A percentile compares a stretch with the other conserved stretches of the same genome.
Evolutionary conservation across 2,113 vertebrate genomes (phyloP).

Genomic region (Gadus chalcogrammus): DNA sequence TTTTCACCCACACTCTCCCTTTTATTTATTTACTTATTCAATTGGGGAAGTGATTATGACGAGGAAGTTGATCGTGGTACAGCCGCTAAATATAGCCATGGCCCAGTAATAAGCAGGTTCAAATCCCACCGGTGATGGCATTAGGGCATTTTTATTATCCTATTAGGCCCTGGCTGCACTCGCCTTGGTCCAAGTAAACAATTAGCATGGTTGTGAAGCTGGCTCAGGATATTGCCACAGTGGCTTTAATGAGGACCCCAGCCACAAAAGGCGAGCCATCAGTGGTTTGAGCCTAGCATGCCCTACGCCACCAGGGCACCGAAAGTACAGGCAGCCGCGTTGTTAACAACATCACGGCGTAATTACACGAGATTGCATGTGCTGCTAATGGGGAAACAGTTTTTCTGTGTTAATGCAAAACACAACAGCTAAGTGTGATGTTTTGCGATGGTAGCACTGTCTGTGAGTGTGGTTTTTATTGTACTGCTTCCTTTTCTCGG

Average conservation of each 20-base stretch:
- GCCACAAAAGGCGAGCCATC: conserved; percentile 39
- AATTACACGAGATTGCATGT: too few species aligned
- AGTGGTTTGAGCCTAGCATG: conserved; percentile 33
- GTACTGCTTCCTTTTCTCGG: too few species aligned
- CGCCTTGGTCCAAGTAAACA: conserved; percentile 46
- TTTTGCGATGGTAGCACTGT: too few species aligned
- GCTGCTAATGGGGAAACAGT: too few species aligned
- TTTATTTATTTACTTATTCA: background rate
- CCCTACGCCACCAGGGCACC: background rate
- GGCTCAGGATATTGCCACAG: conserved; percentile 31
- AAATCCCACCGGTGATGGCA: conserved; percentile 28
- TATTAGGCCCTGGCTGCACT: conserved; percentile 40
- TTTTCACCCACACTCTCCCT: background rate
- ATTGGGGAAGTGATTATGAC: background rate
- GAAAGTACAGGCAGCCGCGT: background rate
- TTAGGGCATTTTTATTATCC: conserved; percentile 39
- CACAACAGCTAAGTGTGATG: too few species aligned
- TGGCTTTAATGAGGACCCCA: conserved; percentile 51
- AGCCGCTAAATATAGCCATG: conserved; percentile 34
- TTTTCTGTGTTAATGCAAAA: too few species aligned
- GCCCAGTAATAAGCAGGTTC: conserved; percentile 40
- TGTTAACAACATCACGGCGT: too few species aligned
- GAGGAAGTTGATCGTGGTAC: background rate
- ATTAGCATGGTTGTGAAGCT: conserved; percentile 46
- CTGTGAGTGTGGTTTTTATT: too few species aligned